Evolutionary conservation across 2,888 invertebrate genomes (phyloP), one percentile per base, ranked within the genome.

Genomic region (Xestoiulus laeticollis): DNA sequence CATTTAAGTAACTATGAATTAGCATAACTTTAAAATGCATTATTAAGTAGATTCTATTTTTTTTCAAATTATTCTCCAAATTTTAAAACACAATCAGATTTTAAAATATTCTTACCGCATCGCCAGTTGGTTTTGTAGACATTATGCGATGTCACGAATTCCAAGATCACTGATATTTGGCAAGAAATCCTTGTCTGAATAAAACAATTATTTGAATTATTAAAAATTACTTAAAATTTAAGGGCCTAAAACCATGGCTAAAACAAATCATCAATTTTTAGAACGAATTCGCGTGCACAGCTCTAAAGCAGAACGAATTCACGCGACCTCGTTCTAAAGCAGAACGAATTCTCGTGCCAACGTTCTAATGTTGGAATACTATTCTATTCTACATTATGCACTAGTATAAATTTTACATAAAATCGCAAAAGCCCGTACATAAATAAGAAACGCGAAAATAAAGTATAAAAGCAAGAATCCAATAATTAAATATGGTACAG

Each of bases 401-500:
- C 26, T 10, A 26, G 22, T 68, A 6, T 68, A 12, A 10, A 68
- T 22, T 68, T 43, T 43, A 43, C 43, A 12, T n/a, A 43, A 43
- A 43, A 43, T 43, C 12, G 43, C 5, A n/a, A n/a, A n/a, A n/a
- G 22, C 22, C 0, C 6, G 22, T 59, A n/a, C n/a, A n/a, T n/a
- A n/a, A n/a, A n/a, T n/a, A n/a, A n/a, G n/a, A n/a, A n/a, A n/a
- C n/a, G n/a, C n/a, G n/a, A n/a, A n/a, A n/a, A n/a, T n/a, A n/a
- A n/a, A n/a, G n/a, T n/a, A n/a, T n/a, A n/a, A 22, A 78, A 30
- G 12, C 30, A 78, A 78, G 30, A 78, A 30, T 14, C 30, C 0
- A 16, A 14, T 78, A 78, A 78, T 78, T 78, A 78, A 78, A 78
- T 78, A 78, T 85, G 44, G 85, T 44, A 85, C 85, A 85, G 85